Evolutionary conservation across 1,140 invertebrate species (phyloP).

Genomic region (Matsumurasca onukii): DNA sequence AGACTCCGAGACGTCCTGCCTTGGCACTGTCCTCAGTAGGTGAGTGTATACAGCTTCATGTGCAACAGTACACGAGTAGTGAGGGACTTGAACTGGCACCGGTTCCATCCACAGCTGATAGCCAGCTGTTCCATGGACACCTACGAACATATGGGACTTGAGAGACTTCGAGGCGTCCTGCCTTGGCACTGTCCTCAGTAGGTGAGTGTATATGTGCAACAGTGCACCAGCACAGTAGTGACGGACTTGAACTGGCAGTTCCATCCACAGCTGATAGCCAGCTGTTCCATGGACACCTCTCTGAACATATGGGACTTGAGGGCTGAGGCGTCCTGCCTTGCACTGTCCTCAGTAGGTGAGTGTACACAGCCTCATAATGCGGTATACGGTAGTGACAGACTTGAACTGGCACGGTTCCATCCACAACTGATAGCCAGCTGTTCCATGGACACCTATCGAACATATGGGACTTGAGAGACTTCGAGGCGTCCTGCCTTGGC

Average conservation of each 20-base stretch:
- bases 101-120: slow-evolving; percentile 82
- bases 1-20: slow-evolving; percentile 77
- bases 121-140: slow-evolving; percentile 94
- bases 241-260: slow-evolving; percentile 94
- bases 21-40: slow-evolving; percentile 78
- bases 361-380: no score
- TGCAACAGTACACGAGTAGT: slow-evolving; percentile 87
- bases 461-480: no score
- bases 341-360: slow-evolving; percentile 76
- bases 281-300: slow-evolving; percentile 91
- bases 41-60: no score
- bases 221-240: no score
- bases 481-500: no score
- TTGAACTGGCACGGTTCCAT: no score
- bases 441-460: no score
- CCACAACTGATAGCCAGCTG: no score
- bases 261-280: slow-evolving; percentile 84
- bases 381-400: no score
- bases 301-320: slow-evolving; percentile 92
- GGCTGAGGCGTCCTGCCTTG: slow-evolving; percentile 76
- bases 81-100: slow-evolving; percentile 92
- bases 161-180: slow-evolving; percentile 80
- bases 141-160: slow-evolving; percentile 92
- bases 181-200: slow-evolving; percentile 76
- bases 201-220: no score